Evolutionary conservation across 2,797 vertebrate species (phyloP), one percentile per base, ranked within the genome.

Genomic region (Xenopus petersii): DNA sequence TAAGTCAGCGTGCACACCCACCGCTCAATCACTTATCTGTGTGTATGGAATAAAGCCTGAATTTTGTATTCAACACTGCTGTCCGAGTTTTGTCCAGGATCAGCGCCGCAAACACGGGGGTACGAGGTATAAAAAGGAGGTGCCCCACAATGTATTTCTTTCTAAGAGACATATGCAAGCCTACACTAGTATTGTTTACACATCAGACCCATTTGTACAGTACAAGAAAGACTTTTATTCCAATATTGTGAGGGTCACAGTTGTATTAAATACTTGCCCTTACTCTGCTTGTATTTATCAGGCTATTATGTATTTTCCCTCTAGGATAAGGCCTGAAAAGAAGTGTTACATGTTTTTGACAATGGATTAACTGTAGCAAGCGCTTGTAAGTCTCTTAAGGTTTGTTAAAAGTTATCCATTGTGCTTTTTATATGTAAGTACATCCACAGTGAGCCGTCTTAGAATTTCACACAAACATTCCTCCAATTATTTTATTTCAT

Each of bases 191-290:
- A 67, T 17, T 49, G 67, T 61, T 66, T 72, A 49, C 33, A 47
- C 17, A 48, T 70, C 64, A 33, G 2, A 70, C 26, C 54, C 47
- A 21, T 12, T 24, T 46, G 42, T 71, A 5, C 16, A 54, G 58
- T 51, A 65, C 10, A 58, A 65, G 15, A 65, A 26, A 70, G 16
- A 15, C 12, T 60, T 48, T 60, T 33, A 51, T n/a, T 12, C 47
- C 4, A 54, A 15, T n/a, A 42, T 47, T 67, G 2, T 15, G 21
- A 72, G 67, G 70, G 56, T 67, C 64, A 67, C 49, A 51, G 21
- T 42, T 12, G 33, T 16, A 58, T 58, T 72, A 56, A 17, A 67
- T 63, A 33, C 46, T 12, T 56, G 66, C 71, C 70, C 33, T 10
- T 42, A 55, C 33, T n/a, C 5, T 64, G 16, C 21, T 46, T 61